Conservation (phyloP, 2,113 vertebrate genomes). For the Myotis lucifugus region DNA sequence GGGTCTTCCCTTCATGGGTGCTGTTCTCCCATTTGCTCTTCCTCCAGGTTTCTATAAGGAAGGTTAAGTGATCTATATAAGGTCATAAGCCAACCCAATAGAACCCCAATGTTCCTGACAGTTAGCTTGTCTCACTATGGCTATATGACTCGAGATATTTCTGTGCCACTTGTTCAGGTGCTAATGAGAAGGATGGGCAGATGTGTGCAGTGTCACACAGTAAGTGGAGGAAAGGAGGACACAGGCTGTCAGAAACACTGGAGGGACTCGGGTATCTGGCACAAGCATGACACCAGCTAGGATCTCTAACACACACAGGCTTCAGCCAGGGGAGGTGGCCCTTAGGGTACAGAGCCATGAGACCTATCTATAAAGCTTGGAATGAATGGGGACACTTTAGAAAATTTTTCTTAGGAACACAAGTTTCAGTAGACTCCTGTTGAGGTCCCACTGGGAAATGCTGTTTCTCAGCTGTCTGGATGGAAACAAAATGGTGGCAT, state of each 20-base stretch:
- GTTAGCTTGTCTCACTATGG: background rate
- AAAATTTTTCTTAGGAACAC: background rate
- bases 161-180: background rate
- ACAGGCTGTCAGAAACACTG: background rate
- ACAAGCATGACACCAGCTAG: background rate
- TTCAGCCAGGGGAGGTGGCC: background rate
- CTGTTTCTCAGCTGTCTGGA: background rate
- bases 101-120: background rate
- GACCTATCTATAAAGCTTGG: background rate
- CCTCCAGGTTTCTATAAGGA: background rate
- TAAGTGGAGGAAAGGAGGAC: background rate
- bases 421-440: background rate
- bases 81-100: background rate
- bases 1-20: background rate
- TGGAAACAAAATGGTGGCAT: background rate
- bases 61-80: background rate
- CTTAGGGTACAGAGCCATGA: background rate
- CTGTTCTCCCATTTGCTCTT: background rate
- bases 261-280: accelerated
- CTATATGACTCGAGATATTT: background rate
- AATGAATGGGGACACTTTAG: background rate
- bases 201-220: background rate
- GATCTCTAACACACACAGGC: accelerated
- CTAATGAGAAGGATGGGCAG: background rate
- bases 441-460: background rate